Evolutionary conservation across 2,888 invertebrate genomes (phyloP), one percentile per base, ranked within the genome.

Genomic region (Frankliniella intonsa): DNA sequence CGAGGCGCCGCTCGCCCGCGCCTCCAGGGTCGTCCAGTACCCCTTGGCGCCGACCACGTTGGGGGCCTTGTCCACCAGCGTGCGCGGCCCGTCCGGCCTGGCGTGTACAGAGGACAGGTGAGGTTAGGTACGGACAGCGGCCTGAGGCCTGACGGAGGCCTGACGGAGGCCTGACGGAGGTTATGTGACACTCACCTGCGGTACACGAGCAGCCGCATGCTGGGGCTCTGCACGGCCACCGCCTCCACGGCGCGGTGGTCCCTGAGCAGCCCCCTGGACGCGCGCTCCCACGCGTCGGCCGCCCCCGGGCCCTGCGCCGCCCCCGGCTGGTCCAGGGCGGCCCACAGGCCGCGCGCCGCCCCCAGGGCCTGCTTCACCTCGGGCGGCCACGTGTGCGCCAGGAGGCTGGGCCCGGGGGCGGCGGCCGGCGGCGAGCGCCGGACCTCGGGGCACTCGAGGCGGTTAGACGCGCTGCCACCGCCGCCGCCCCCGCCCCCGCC

Each of bases 141-240:
- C n/a, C n/a, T n/a, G n/a, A n/a, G n/a, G n/a, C n/a, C n/a, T n/a
- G n/a, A n/a, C n/a, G n/a, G n/a, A n/a, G n/a, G n/a, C n/a, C n/a
- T n/a, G n/a, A n/a, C n/a, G n/a, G n/a, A n/a, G n/a, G n/a, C n/a
- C n/a, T n/a, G n/a, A n/a, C n/a, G n/a, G n/a, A n/a, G n/a, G n/a
- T n/a, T n/a, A n/a, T n/a, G n/a, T n/a, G n/a, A n/a, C n/a, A 38
- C 38, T 38, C 5, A 38, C 38, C 38, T 76, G 22, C 69, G 69
- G 25, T 76, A 76, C 69, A 76, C 69, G 22, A 76, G 69, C 69
- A 76, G 69, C 22, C 69, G 69, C 69, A 76, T 76, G 69, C 25
- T 22, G 25, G 69, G 69, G 22, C 12, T 76, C 69, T 76, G 22
- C 69, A 76, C 69, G 69, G 69, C 69, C 25, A 76, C 69, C 22